A percentile compares a stretch with the other conserved stretches of the same genome.
Evolutionary conservation across 2,888 invertebrate genomes (phyloP).

Genomic region (Papilio demoleus): DNA sequence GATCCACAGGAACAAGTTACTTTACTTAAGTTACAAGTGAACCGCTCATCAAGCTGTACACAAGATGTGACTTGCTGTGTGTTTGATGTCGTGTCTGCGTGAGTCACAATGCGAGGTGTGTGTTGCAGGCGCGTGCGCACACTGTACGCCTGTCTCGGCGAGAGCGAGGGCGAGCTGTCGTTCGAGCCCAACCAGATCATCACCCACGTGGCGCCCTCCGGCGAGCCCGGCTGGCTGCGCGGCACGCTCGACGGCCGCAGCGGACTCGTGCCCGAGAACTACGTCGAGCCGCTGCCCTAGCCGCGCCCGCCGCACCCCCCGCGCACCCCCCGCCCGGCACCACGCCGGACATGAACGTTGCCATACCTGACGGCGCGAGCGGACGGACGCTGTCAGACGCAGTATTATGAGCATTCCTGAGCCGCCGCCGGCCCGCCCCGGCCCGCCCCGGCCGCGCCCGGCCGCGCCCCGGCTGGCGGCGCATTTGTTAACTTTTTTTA

Average conservation of each 20-base stretch:
- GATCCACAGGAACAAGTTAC: no score
- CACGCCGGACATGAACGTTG: no score
- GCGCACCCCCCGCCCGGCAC: not conserved
- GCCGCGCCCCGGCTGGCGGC: slow-evolving; percentile 48
- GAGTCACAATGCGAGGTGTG: not conserved
- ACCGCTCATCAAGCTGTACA: no score
- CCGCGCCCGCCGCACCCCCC: slow-evolving; percentile 47
- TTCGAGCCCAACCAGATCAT: slow-evolving; percentile 99
- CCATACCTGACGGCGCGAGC: slow-evolving; percentile 51
- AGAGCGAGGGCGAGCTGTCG: slow-evolving; percentile 97
- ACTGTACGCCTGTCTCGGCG: slow-evolving; percentile 97
- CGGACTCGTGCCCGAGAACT: slow-evolving; percentile 98
- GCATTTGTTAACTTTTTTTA: slow-evolving; percentile 74
- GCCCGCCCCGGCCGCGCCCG: no score
- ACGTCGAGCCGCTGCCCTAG: slow-evolving; percentile 93
- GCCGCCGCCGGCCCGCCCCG: not conserved
- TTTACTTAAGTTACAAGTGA: no score
- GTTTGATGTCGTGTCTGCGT: no score
- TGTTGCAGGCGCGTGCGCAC: slow-evolving; percentile 92
- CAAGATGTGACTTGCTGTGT: no score
- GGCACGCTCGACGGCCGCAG: slow-evolving; percentile 96
- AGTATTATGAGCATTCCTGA: slow-evolving; percentile 1
- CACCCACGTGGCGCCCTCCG: slow-evolving; percentile 95
- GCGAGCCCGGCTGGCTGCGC: slow-evolving; percentile 99
- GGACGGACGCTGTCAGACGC: no score